Conservation (phyloP, 2,113 vertebrate species). For the Orientallactaga bullata region DNA sequence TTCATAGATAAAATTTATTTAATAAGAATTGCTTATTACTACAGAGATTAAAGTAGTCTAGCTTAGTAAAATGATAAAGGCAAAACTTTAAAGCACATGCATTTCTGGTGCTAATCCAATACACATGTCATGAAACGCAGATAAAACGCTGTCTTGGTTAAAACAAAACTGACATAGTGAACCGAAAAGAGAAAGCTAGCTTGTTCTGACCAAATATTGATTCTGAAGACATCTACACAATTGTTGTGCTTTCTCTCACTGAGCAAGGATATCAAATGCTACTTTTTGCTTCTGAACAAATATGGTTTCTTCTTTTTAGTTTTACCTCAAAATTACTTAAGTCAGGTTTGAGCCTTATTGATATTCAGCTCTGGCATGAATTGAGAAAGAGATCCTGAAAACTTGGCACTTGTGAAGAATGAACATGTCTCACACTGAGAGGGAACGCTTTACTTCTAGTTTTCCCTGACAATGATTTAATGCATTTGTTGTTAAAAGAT, state of each 20-base stretch:
- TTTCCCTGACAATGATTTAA: neutral
- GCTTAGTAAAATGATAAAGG: conserved; percentile 37
- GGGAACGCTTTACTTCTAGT: neutral
- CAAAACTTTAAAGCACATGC: neutral
- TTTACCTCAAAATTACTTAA: conserved; percentile 50
- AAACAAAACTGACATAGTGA: conserved; percentile 26
- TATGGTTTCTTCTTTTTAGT: neutral
- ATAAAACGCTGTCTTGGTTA: neutral
- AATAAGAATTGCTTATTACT: conserved; percentile 10
- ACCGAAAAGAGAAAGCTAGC: neutral
- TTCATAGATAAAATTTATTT: conserved; percentile 13
- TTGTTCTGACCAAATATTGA: conserved; percentile 8
- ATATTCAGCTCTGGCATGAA: conserved; percentile 29
- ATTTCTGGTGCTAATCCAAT: conserved; percentile 36
- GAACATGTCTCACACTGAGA: neutral
- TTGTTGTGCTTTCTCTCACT: neutral
- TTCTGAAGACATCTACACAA: neutral
- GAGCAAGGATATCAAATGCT: neutral
- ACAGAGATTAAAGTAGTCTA: neutral
- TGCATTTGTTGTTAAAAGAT: neutral
- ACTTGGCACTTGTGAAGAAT: neutral
- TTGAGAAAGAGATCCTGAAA: conserved; percentile 26
- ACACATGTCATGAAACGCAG: conserved; percentile 27
- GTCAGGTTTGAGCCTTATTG: neutral
- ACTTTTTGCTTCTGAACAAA: conserved; percentile 33